A percentile compares a stretch with the other conserved stretches of the same genome.
Evolutionary conservation across 2,888 invertebrate genomes (phyloP).

Genomic region (Cerastis rubricosa): DNA sequence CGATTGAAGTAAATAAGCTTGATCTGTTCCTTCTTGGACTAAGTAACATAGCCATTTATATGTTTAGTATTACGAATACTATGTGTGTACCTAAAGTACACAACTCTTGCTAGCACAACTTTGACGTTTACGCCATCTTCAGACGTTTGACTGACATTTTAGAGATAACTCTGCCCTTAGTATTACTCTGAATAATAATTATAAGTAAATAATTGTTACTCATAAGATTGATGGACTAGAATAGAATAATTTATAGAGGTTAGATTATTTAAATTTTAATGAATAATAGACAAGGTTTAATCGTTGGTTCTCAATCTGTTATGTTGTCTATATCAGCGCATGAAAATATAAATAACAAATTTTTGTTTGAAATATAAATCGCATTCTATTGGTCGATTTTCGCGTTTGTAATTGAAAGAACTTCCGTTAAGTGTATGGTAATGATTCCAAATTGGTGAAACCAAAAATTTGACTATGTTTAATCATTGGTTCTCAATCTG

Average conservation of each 20-base stretch:
- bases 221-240: constrained; percentile 9
- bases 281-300: neutral
- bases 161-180: constrained; percentile 1
- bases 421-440: too few relatives aligned
- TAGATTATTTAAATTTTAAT: neutral
- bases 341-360: neutral
- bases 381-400: too few relatives aligned
- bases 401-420: too few relatives aligned
- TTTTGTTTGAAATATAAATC: neutral
- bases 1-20: neutral
- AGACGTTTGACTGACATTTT: constrained; percentile 40
- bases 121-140: constrained; percentile 13
- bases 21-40: neutral
- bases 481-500: neutral
- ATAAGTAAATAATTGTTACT: constrained; percentile 20
- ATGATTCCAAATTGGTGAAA: too few relatives aligned
- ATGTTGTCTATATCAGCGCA: neutral
- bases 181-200: constrained; percentile 28
- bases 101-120: constrained; percentile 1
- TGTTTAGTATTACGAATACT: neutral
- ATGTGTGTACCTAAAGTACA: neutral
- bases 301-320: neutral
- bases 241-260: neutral
- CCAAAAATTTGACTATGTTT: neutral
- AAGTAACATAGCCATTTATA: neutral